Evolutionary conservation across 2,888 invertebrate genomes (phyloP).

Genomic region (Nomada ferruginata): DNA sequence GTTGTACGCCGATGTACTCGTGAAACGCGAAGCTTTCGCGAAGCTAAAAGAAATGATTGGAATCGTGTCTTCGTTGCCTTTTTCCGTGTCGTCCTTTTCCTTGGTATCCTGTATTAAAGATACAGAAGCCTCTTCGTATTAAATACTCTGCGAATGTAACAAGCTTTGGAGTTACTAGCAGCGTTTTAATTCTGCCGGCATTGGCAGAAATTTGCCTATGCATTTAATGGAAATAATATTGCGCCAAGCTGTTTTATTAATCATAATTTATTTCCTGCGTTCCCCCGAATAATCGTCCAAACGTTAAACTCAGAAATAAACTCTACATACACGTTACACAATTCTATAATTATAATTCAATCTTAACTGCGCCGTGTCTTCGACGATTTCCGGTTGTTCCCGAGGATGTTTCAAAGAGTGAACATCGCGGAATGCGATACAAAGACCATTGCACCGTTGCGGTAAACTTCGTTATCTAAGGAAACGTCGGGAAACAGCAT

Average conservation of each 20-base stretch:
- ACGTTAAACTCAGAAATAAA: no score
- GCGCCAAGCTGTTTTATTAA: no score
- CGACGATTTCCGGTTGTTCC: neutral
- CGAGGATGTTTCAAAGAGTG: neutral
- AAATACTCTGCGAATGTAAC: no score
- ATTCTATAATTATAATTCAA: no score
- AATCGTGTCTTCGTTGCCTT: neutral
- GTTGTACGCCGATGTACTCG: neutral
- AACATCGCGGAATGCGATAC: neutral
- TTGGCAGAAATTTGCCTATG: no score
- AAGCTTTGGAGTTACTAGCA: no score
- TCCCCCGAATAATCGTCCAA: no score
- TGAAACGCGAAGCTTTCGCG: neutral
- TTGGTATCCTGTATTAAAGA: neutral
- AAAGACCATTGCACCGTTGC: slow-evolving; percentile 12
- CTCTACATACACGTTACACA: no score
- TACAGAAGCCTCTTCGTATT: neutral
- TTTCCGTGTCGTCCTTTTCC: neutral
- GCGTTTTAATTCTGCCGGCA: no score
- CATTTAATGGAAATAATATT: no score
- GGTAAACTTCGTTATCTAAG: slow-evolving; percentile 30
- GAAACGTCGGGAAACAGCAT: slow-evolving; percentile 32
- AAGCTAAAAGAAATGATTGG: slow-evolving; percentile 5
- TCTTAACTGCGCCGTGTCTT: neutral
- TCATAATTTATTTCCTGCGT: no score